Evolutionary conservation across 2,888 invertebrate genomes (phyloP).

Genomic region (Drymonia ruficornis): DNA sequence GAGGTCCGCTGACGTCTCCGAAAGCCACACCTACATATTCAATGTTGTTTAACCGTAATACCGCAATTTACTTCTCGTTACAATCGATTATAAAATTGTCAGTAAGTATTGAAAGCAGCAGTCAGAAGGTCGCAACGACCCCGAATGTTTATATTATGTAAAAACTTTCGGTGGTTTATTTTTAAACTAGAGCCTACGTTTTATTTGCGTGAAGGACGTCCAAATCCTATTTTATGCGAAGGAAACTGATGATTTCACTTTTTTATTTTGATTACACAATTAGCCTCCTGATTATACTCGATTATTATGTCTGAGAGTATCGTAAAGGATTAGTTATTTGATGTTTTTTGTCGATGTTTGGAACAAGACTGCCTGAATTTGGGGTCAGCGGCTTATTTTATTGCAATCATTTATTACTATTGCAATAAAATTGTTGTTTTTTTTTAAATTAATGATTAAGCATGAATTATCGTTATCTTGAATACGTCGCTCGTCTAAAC

Average conservation of each 20-base stretch:
- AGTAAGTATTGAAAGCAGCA: constrained; percentile 47
- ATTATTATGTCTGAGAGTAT: constrained; percentile 9
- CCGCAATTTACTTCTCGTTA: constrained; percentile 47
- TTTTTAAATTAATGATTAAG: too few species aligned
- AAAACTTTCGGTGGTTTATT: constrained; percentile 27
- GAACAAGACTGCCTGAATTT: too few species aligned
- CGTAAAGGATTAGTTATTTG: constrained; percentile 1
- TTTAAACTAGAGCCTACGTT: constrained; percentile 23
- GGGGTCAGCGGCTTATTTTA: too few species aligned
- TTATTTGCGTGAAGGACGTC: constrained; percentile 26
- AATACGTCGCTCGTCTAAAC: too few species aligned
- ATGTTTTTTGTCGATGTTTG: neutral
- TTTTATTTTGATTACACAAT: constrained; percentile 23
- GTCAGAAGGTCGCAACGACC: constrained; percentile 45
- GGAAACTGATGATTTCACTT: constrained; percentile 29
- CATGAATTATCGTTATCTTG: too few species aligned
- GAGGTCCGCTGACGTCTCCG: constrained; percentile 38
- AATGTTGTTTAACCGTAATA: constrained; percentile 42
- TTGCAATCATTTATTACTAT: too few species aligned
- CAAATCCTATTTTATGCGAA: constrained; percentile 30
- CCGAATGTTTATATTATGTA: constrained; percentile 33
- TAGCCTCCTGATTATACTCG: constrained; percentile 13
- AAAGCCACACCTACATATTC: constrained; percentile 56
- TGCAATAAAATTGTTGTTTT: too few species aligned
- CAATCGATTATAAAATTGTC: constrained; percentile 62